Base-by-base conservation (phyloP, 1,140 invertebrate genomes). In the Phthorimaea operculella region DNA sequence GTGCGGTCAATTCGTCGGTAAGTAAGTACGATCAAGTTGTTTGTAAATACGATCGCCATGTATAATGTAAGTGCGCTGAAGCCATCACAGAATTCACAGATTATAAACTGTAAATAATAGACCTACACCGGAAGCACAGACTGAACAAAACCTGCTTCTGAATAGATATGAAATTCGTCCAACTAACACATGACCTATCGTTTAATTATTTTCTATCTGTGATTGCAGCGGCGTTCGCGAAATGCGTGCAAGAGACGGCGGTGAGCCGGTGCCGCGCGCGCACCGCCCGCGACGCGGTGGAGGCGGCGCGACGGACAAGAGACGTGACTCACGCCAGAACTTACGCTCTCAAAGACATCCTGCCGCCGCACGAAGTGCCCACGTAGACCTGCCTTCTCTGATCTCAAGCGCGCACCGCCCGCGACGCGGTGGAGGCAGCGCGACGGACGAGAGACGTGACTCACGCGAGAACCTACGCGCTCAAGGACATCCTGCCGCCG, bases 261-360 rank as follows among this genome's bases (percentile, higher is more conserved):
- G 57, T 63, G 21, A 16, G 16, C 1, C 62, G 71, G 0, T 59
- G 76, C 17, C 67, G 70, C 15, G 72, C 62, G 55, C 74, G 74
- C 53, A 70, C 63, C 2, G 52, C 61, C 49, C 64, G 63, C 4
- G 74, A 79, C 9, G 76, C 71, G 17, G 66, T 64, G 11, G 76
- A 74, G 7, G 51, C 48, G 0, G 76, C 66, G 14, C 67, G 76
- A 0, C 70, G 75, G 18, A 54, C 64, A 33, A 59, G 76, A 0
- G 63, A 72, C 55, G 67, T 81, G 0, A 71, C 74, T 33, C 68
- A 65, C 14, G 78, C 77, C 0, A 58, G 74, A 1, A 63, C 70
- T 28, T 72, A 73, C 33, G 74, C 70, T 12, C 64, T 78, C 0
- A 60, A 55, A 39, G 77, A 73, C 1, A 51, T 55, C 9, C 48